These are phyloP conservation scores for Drosophila kanekoi DNA, from an alignment of 2,888 invertebrate species.

Conservation along the genomic window DNA sequence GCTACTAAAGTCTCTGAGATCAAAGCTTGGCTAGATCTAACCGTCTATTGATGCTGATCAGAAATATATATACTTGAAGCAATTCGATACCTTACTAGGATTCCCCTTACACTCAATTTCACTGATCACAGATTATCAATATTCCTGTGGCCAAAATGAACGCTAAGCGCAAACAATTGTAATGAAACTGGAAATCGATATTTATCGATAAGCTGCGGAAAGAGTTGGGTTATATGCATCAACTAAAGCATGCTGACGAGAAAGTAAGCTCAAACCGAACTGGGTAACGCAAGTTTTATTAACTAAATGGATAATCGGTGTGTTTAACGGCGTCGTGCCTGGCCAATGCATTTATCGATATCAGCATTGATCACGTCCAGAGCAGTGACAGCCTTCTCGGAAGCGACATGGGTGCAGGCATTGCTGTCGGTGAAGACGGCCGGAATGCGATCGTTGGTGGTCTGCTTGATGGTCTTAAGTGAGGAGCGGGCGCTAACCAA, in stretches of 20 bases:
- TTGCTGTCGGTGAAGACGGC: constrained; percentile 66
- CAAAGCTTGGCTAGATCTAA: too few species aligned
- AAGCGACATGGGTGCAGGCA: constrained; percentile 65
- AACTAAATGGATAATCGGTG: neutral
- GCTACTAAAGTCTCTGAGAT: too few species aligned
- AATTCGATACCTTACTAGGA: too few species aligned
- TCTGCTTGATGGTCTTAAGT: constrained; percentile 66
- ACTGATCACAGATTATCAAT: too few species aligned
- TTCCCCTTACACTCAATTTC: too few species aligned
- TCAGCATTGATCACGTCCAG: constrained; percentile 52
- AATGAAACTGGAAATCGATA: too few species aligned
- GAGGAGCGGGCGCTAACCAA: constrained; percentile 61
- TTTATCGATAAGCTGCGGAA: too few species aligned
- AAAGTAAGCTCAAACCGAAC: neutral
- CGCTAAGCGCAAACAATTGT: too few species aligned
- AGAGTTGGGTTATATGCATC: too few species aligned
- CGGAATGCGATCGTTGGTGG: constrained; percentile 68
- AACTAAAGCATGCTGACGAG: neutral
- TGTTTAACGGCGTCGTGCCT: neutral
- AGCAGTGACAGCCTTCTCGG: constrained; percentile 60
- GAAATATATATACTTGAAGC: too few species aligned
- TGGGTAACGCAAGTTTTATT: constrained; percentile 11
- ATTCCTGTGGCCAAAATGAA: too few species aligned
- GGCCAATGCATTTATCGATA: constrained; percentile 60
- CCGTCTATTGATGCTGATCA: too few species aligned